These are phyloP conservation scores for Exocentrus adspersus DNA, from an alignment of 2,888 invertebrate genomes.

Conservation along the genomic window DNA sequence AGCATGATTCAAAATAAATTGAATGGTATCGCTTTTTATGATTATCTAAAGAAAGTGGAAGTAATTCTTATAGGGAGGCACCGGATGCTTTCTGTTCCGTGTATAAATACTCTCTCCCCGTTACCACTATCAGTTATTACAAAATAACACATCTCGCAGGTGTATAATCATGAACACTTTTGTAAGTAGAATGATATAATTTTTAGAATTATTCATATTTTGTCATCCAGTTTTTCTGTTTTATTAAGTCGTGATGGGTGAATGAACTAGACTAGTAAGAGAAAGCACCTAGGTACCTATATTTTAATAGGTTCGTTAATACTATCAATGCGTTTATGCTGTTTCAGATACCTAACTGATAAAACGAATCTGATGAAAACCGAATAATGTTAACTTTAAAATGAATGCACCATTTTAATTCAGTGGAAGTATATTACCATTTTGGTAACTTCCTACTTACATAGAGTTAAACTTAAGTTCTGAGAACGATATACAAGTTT, in stretches of 20 bases:
- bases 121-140: conserved; percentile 44
- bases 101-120: conserved; percentile 50
- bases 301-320: background rate
- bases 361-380: too few species aligned
- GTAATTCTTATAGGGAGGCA: conserved; percentile 48
- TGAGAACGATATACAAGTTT: too few species aligned
- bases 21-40: conserved; percentile 32
- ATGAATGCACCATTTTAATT: too few species aligned
- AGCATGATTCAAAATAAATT: conserved; percentile 18
- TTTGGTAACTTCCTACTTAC: too few species aligned
- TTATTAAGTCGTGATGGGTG: background rate
- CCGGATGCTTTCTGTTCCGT: conserved; percentile 49
- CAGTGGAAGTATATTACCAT: too few species aligned
- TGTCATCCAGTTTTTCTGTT: background rate
- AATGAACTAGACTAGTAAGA: conserved; percentile 7
- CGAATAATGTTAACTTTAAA: too few species aligned
- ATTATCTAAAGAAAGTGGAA: conserved; percentile 56
- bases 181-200: conserved; percentile 45
- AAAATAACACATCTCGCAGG: conserved; percentile 36
- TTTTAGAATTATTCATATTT: conserved; percentile 1
- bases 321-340: conserved; percentile 10
- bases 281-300: background rate
- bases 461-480: too few species aligned
- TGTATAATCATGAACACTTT: conserved; percentile 49
- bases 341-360: too few species aligned